Percentiles rank a stretch among this genome's conserved stretches.
These are phyloP conservation scores for Escarpia spicata DNA, from an alignment of 2,888 invertebrate species.

Conservation along the genomic window DNA sequence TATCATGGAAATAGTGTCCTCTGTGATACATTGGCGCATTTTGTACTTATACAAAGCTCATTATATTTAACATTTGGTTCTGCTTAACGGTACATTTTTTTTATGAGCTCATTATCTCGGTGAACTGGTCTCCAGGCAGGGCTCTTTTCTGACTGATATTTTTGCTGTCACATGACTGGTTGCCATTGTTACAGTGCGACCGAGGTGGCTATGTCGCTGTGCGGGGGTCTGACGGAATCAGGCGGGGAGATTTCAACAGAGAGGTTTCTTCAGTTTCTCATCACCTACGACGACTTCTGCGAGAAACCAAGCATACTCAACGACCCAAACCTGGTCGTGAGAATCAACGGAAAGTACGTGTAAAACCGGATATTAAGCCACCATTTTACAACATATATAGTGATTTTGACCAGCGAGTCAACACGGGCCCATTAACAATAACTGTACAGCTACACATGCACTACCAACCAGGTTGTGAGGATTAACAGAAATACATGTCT, in stretches of 20 bases:
- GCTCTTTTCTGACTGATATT: not conserved
- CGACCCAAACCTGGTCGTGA: slow-evolving; percentile 82
- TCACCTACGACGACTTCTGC: slow-evolving; percentile 73
- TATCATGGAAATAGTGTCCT: too few species aligned
- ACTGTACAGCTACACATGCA: too few species aligned
- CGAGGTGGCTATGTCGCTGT: slow-evolving; percentile 74
- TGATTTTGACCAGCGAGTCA: too few species aligned
- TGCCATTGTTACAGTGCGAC: not conserved
- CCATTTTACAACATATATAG: too few species aligned
- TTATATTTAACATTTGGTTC: too few species aligned
- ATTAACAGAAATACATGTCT: too few species aligned
- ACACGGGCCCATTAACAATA: too few species aligned
- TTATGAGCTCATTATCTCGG: too few species aligned
- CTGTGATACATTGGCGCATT: too few species aligned
- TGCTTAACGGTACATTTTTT: not conserved
- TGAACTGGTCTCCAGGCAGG: too few species aligned
- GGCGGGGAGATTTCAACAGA: slow-evolving; percentile 70
- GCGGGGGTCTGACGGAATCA: slow-evolving; percentile 72
- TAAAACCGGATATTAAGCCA: not conserved
- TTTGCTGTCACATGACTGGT: not conserved
- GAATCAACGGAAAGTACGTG: slow-evolving; percentile 80
- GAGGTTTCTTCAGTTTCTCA: slow-evolving; percentile 73
- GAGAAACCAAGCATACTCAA: slow-evolving; percentile 79
- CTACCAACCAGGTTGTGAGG: too few species aligned
- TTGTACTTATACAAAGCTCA: too few species aligned